Base-by-base conservation (phyloP, 2,113 vertebrate genomes). In the Cygnus buccinator region DNA sequence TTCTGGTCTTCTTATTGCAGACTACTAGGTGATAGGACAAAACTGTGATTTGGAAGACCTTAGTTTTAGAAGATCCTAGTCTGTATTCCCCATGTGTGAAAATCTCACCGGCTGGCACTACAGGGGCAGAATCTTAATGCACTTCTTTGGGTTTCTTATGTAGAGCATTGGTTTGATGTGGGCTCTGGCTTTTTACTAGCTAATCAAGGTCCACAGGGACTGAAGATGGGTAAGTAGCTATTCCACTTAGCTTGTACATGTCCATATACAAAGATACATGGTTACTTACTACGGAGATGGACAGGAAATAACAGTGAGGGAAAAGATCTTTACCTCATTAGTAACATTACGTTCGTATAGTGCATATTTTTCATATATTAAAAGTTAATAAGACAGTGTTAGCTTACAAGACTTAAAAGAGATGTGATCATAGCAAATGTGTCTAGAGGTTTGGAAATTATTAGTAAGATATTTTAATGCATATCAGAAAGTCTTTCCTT, bases 351-450 rank as follows among this genome's bases (percentile, higher is more conserved):
- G 68, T 96, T 96, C 88, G 85, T 95, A 91, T 90, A 92, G 94
- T 58, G 86, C 70, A 18, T 95, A 92, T 93, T 96, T 93, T 94
- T 96, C 86, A 72, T 91, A 86, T 94, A 96, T 97, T 96, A 96
- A 96, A 96, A 95, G 94, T 96, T 96, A 96, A 96, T 95, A 96
- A 95, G 95, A 57, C 21, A 43, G 54, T 62, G 74, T 95, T 91
- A 62, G 72, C 83, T 94, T 96, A 82, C 70, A 65, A 83, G 79
- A 71, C 54, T 92, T 90, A 52, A 72, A 83, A 86, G 83, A 61
- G 46, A 87, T 6, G 21, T 65, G 93, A 88, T 81, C 75, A 33
- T 75, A 65, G 61, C 39, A 72, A 72, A 35, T 74, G 43, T 39
- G 52, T 92, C 83, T 65, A 81, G 65, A 92, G 66, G 29, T 75